Conservation (phyloP, 2,113 vertebrate genomes). For the Chionodraco myersi region DNA sequence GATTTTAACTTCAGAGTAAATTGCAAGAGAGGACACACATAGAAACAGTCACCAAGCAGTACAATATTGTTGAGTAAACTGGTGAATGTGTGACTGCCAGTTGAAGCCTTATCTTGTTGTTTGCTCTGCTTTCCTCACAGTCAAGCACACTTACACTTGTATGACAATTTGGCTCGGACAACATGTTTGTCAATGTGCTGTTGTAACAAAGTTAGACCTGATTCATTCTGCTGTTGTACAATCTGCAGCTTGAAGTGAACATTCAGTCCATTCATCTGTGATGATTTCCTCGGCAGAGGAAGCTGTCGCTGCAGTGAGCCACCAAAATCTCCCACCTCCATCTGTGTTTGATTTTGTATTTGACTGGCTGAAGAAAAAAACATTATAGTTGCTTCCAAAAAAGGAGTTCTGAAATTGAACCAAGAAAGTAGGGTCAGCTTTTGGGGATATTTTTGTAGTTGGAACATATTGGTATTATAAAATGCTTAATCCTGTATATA, state of each 20-base stretch:
- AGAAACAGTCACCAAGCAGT: not conserved
- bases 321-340: slow-evolving; percentile 55
- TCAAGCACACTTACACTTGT: not conserved
- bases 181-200: slow-evolving; percentile 12
- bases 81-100: not conserved
- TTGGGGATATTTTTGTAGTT: not conserved
- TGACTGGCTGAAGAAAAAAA: slow-evolving; percentile 18
- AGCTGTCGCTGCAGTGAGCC: slow-evolving; percentile 13
- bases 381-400: slow-evolving; percentile 15
- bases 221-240: slow-evolving; percentile 23
- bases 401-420: slow-evolving; percentile 29
- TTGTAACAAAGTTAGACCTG: slow-evolving; percentile 16
- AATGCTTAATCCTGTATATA: slow-evolving; percentile 22
- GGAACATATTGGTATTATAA: slow-evolving; percentile 2
- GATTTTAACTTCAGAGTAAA: not conserved
- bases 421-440: slow-evolving; percentile 6
- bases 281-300: slow-evolving; percentile 26
- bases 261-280: slow-evolving; percentile 26
- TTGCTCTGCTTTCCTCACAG: no score
- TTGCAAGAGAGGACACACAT: not conserved
- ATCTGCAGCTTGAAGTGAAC: slow-evolving; percentile 34
- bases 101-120: slow-evolving; percentile 4
- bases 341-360: slow-evolving; percentile 34
- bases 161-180: slow-evolving; percentile 26
- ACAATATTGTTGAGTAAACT: not conserved